Evolutionary conservation across 2,888 invertebrate species (phyloP).

Genomic region (Folsomia manolachei): DNA sequence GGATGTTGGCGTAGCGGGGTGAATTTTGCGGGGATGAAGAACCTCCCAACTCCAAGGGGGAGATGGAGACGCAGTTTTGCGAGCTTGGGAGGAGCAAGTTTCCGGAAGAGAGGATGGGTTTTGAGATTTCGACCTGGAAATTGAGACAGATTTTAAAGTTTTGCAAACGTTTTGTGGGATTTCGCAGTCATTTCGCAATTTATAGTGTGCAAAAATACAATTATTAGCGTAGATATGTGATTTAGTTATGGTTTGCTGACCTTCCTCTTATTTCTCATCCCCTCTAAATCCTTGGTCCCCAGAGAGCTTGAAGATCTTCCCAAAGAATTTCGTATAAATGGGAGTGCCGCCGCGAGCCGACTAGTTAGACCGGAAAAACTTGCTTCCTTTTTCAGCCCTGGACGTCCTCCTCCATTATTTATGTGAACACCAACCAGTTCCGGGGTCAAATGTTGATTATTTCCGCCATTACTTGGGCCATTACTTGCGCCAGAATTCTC

Average conservation of each 20-base stretch:
- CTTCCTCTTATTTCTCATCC: not conserved
- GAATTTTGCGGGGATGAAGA: too few relatives aligned
- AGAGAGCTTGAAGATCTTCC: conserved; percentile 8
- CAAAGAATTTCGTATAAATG: conserved; percentile 45
- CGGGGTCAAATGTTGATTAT: not conserved
- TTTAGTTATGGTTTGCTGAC: not conserved
- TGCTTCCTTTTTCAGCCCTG: conserved; percentile 19
- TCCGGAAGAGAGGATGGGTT: conserved; percentile 43
- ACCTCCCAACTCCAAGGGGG: not conserved
- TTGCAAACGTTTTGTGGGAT: conserved; percentile 23
- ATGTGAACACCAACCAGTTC: not conserved
- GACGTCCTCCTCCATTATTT: not conserved
- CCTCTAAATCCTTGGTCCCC: not conserved
- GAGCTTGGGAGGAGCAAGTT: conserved; percentile 16
- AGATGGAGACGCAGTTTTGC: conserved; percentile 23
- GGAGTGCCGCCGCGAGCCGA: conserved; percentile 43
- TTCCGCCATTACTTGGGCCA: not conserved
- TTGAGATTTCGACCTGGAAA: conserved; percentile 41
- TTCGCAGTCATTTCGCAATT: not conserved
- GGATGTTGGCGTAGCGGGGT: conserved; percentile 33
- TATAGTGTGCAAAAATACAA: not conserved
- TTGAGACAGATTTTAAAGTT: conserved; percentile 33
- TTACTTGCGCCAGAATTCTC: conserved; percentile 29
- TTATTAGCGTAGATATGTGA: not conserved
- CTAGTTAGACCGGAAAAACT: conserved; percentile 33